Percentiles rank a stretch among this genome's conserved stretches.
phyloP scores from a whole-genome alignment of 2,797 vertebrate species.

The Acomys russatus region DNA sequence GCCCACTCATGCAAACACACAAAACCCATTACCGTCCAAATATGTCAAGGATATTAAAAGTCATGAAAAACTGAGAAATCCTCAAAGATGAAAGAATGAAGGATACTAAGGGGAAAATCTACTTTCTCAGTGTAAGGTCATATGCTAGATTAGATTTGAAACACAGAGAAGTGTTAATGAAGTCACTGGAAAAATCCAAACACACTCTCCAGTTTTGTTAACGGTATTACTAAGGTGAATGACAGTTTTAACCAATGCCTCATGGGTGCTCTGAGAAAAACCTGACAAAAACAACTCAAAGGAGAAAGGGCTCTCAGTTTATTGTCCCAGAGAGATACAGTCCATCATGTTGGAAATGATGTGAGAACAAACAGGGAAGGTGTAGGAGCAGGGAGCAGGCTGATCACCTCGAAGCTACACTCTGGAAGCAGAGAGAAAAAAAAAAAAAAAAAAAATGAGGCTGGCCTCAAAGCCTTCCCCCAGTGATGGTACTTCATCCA shows the following conservation, averaged over 20 bases:
- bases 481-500: not conserved
- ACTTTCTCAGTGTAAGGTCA: not conserved
- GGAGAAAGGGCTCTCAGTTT: not conserved
- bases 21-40: not conserved
- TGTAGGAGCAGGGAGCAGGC: not conserved
- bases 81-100: not conserved
- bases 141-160: not conserved
- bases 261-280: not conserved
- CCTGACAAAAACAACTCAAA: not conserved
- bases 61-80: not conserved
- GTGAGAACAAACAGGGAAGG: not conserved
- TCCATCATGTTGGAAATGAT: not conserved
- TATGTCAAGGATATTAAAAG: not conserved
- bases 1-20: not conserved
- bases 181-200: not conserved
- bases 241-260: constrained; percentile 3
- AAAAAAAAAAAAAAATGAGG: not conserved
- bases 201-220: not conserved
- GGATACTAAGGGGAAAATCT: not conserved
- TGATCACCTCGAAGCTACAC: no score
- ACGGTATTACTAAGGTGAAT: not conserved
- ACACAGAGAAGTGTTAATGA: not conserved
- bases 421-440: not conserved
- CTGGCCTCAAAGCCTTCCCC: not conserved
- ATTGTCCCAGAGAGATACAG: not conserved